Conservation (phyloP, 2,113 vertebrate genomes). For the Erythrocebus patas region DNA sequence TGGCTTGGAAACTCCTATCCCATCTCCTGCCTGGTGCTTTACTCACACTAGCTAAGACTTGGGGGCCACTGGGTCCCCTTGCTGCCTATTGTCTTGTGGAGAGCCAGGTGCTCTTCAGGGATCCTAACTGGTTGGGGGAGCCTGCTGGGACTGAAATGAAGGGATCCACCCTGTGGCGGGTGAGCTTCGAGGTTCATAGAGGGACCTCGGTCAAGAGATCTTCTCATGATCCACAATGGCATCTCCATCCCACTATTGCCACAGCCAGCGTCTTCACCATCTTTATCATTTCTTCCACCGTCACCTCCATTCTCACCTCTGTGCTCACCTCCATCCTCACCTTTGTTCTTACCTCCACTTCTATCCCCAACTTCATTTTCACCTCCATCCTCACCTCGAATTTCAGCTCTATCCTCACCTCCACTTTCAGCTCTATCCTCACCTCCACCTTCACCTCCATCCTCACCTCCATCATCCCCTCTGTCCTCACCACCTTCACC, state of each 20-base stretch:
- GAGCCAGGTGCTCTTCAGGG: not conserved
- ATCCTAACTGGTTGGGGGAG: not conserved
- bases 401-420: too few relatives aligned
- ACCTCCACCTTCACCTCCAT: too few relatives aligned
- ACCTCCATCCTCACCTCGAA: too few relatives aligned
- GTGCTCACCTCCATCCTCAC: too few relatives aligned
- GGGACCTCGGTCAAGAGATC: not conserved
- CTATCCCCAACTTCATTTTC: too few relatives aligned
- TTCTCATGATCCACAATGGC: not conserved
- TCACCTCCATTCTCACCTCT: too few relatives aligned
- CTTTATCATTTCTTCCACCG: not conserved
- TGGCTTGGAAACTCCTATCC: not conserved
- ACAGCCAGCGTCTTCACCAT: rapidly evolving
- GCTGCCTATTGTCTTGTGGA: not conserved
- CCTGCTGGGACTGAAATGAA: not conserved
- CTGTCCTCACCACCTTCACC: too few relatives aligned
- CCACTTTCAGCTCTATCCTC: too few relatives aligned
- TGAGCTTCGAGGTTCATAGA: rapidly evolving
- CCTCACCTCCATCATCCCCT: too few relatives aligned
- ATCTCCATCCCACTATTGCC: not conserved
- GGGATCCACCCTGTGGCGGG: rapidly evolving
- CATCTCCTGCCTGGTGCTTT: not conserved
- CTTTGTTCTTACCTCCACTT: too few relatives aligned
- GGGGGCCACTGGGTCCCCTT: not conserved
- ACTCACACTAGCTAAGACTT: not conserved